These are phyloP conservation scores for Zaprionus lineosus DNA, from an alignment of 2,888 invertebrate species.

Conservation along the genomic window DNA sequence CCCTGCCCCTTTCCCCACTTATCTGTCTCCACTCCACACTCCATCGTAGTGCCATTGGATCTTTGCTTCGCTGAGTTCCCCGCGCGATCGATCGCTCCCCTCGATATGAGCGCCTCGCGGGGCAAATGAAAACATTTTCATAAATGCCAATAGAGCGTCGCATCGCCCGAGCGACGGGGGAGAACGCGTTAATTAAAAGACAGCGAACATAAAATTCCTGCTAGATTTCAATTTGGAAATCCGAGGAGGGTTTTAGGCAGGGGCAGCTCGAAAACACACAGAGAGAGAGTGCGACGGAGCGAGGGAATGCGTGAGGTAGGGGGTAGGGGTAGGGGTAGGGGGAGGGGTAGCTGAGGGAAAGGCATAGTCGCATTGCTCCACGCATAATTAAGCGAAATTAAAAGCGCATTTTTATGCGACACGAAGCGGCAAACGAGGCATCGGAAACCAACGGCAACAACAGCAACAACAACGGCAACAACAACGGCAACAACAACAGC, in stretches of 20 bases:
- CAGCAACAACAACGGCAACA: background rate
- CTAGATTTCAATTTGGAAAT: constrained; percentile 65
- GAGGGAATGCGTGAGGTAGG: background rate
- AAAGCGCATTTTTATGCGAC: constrained; percentile 75
- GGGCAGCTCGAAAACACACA: no score
- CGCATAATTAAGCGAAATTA: constrained; percentile 75
- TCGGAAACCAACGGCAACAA: constrained; percentile 19
- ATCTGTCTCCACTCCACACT: constrained; percentile 6
- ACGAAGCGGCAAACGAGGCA: constrained; percentile 51
- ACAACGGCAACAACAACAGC: no score
- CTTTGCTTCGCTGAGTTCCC: no score
- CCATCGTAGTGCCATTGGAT: background rate
- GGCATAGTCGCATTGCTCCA: constrained; percentile 19
- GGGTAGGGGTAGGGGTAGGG: background rate
- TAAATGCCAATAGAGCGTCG: constrained; percentile 65
- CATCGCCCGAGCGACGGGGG: no score
- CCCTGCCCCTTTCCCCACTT: background rate
- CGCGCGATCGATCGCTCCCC: constrained; percentile 9
- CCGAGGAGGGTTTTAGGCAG: background rate
- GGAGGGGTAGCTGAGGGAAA: background rate
- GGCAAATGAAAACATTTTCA: constrained; percentile 71
- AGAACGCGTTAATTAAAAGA: constrained; percentile 68
- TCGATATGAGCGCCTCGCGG: constrained; percentile 15
- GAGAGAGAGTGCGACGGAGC: background rate
- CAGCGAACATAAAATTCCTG: constrained; percentile 63